These are phyloP conservation scores for Pygoscelis adeliae DNA, from an alignment of 2,113 vertebrate genomes.

Conservation along the genomic window DNA sequence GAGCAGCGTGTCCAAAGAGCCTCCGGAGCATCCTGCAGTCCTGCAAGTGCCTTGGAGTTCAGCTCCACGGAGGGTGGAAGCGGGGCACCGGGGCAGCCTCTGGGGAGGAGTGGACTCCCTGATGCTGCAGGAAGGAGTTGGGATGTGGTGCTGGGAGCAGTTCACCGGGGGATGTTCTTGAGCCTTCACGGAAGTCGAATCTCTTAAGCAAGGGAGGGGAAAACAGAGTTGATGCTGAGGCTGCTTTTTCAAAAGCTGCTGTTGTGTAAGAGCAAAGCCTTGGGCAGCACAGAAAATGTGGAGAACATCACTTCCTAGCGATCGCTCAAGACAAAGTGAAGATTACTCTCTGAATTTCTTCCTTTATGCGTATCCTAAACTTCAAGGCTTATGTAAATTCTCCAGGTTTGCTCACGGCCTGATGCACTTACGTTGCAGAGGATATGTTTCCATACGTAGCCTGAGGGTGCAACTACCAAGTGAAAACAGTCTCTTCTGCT, in stretches of 20 bases:
- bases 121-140: neutral
- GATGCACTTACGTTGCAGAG: neutral
- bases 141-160: fast-evolving
- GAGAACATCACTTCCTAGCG: neutral
- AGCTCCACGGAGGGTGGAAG: neutral
- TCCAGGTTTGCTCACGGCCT: neutral
- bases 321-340: neutral
- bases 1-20: neutral
- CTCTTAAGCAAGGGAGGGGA: neutral
- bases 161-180: neutral
- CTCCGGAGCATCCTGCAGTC: neutral
- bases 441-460: neutral
- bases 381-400: constrained; percentile 23
- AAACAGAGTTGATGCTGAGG: neutral
- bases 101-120: fast-evolving
- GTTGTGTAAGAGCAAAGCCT: neutral
- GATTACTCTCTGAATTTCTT: neutral
- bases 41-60: neutral
- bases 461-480: neutral
- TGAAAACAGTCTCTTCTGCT: neutral
- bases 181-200: neutral
- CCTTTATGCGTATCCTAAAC: neutral
- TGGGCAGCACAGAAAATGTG: neutral
- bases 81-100: neutral
- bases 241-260: neutral